Base-by-base conservation (phyloP, 1,140 invertebrate genomes). In the Calosoma granatense region DNA sequence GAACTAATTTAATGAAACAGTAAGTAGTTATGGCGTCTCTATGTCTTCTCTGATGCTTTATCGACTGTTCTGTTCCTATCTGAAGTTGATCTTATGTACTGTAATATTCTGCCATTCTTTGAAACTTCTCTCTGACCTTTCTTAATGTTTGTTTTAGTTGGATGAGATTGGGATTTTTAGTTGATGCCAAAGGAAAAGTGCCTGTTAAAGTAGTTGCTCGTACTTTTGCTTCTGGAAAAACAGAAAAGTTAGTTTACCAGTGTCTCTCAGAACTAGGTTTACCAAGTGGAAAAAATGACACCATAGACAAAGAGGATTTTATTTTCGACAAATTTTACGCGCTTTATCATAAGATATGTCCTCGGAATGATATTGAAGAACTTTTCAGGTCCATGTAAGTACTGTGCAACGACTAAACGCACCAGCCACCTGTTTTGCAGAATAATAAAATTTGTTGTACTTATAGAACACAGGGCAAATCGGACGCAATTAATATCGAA, bases 261-360 rank as follows among this genome's bases (percentile, higher is more conserved):
- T 96, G 92, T 75, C 78, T 99, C 59, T 86, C 88, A 54, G 96
- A 98, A 65, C 78, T 98, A 43, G 92, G 87, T 30, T 78, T 99
- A 55, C 94, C 97, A 2, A 90, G 88, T 62, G 96, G 94, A 64
- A 99, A 99, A 83, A 92, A 89, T 67, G 97, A 98, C 71, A 89
- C 90, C 23, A 97, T 99, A 73, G 95, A 98, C 66, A 88, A 87
- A 51, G 84, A 84, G 54, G 87, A 91, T 57, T 99, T 99, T 70
- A 98, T 96, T 1, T 99, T 98, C 73, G 96, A 99, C 60, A 97
- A 97, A 70, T 99, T 99, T 74, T 97, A 98, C 76, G 87, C 90
- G 39, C 77, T 99, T 0, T 99, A 99, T 73, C 95, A 98, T 72
- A 98, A 97, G 77, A 97, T 99, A 64, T 99, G 97, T 73, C 97